phyloP scores from a whole-genome alignment of 2,113 vertebrate species.

The Mola mola region DNA sequence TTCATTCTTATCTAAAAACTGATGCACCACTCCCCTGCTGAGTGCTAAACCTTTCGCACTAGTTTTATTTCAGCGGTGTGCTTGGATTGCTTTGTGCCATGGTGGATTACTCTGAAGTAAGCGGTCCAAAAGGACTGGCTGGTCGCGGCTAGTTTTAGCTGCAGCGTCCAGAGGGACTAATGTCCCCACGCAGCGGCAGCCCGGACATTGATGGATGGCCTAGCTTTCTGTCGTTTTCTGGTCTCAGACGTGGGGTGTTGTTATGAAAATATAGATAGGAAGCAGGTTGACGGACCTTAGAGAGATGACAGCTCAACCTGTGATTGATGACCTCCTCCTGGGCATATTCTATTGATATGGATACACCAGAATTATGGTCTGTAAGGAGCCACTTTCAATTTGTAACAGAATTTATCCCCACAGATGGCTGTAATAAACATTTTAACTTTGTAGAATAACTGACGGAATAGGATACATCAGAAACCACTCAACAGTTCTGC shows the following conservation, averaged over 20 bases:
- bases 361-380: constrained; percentile 20
- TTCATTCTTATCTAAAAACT: constrained; percentile 38
- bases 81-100: constrained; percentile 60
- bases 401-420: constrained; percentile 6
- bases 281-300: constrained; percentile 35
- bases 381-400: constrained; percentile 8
- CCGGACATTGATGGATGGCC: constrained; percentile 66
- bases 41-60: constrained; percentile 1
- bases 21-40: constrained; percentile 17
- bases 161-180: constrained; percentile 58
- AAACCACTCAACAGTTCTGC: neutral
- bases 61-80: constrained; percentile 46
- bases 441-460: too few relatives aligned
- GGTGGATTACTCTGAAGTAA: constrained; percentile 60
- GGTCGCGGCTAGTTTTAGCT: constrained; percentile 59
- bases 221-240: constrained; percentile 63
- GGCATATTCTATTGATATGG: constrained; percentile 1
- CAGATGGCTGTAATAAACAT: neutral
- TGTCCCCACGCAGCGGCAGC: constrained; percentile 52
- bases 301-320: constrained; percentile 26
- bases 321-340: constrained; percentile 50
- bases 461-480: neutral
- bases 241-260: constrained; percentile 55
- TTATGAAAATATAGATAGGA: constrained; percentile 60
- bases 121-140: constrained; percentile 45